Conservation (phyloP, 2,113 vertebrate species). For the Microcebus tavaratra region DNA sequence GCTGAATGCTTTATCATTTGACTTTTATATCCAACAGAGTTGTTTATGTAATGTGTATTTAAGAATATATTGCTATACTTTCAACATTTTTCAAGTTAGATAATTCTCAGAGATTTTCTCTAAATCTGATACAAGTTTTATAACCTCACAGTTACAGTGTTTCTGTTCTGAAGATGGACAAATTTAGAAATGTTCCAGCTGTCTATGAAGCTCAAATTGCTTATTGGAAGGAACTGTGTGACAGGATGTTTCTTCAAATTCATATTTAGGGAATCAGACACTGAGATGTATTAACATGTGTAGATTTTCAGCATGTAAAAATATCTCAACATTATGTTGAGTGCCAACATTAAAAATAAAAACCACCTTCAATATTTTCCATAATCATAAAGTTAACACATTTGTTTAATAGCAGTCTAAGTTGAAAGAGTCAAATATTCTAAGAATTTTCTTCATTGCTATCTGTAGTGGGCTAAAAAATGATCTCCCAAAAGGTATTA, state of each 20-base stretch:
- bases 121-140: slow-evolving; percentile 31
- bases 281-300: slow-evolving; percentile 23
- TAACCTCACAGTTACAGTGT: slow-evolving; percentile 54
- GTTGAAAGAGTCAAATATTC: not conserved
- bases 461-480: not conserved
- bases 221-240: slow-evolving; percentile 52
- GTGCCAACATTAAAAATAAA: slow-evolving; percentile 19
- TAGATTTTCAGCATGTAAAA: slow-evolving; percentile 48
- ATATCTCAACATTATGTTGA: slow-evolving; percentile 39
- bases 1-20: not conserved
- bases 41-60: not conserved
- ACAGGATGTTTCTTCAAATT: slow-evolving; percentile 35
- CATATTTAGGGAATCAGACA: slow-evolving; percentile 48
- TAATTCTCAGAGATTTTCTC: slow-evolving; percentile 11
- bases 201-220: slow-evolving; percentile 46
- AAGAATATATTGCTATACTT: not conserved
- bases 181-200: slow-evolving; percentile 68
- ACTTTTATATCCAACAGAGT: not conserved
- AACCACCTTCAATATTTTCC: slow-evolving; percentile 9
- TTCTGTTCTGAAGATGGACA: slow-evolving; percentile 56
- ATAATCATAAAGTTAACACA: slow-evolving; percentile 15
- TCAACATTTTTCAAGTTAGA: slow-evolving; percentile 31
- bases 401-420: not conserved
- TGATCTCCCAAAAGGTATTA: not conserved
- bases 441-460: not conserved